Conservation (phyloP, 1,140 invertebrate species). For the Saccostrea echinata region DNA sequence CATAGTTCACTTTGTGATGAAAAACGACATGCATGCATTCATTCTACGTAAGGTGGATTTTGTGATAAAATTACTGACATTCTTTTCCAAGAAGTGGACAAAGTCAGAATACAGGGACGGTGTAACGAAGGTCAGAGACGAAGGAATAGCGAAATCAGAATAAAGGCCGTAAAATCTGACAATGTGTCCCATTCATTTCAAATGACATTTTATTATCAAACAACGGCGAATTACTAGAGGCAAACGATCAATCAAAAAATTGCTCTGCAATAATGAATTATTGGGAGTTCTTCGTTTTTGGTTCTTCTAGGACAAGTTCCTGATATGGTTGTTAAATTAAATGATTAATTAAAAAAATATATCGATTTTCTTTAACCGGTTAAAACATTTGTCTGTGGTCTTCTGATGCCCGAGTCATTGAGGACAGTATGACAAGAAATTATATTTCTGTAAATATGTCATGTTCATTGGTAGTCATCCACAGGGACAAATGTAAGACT, state of each 20-base stretch:
- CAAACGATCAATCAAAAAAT: slow-evolving; percentile 11
- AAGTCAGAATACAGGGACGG: neutral
- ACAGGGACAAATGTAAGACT: neutral
- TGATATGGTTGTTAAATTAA: slow-evolving; percentile 8
- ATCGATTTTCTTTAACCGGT: neutral
- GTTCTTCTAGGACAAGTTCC: neutral
- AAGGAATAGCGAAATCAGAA: neutral
- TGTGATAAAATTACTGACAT: neutral
- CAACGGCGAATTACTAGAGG: neutral
- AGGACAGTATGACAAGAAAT: slow-evolving; percentile 5
- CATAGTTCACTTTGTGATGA: neutral
- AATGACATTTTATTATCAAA: slow-evolving; percentile 36
- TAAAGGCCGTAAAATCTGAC: slow-evolving; percentile 15
- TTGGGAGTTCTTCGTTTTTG: slow-evolving; percentile 1
- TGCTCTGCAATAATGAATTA: slow-evolving; percentile 22
- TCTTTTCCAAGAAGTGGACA: neutral
- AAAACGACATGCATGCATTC: neutral
- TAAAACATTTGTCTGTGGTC: slow-evolving; percentile 1
- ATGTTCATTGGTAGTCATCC: neutral
- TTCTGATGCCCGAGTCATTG: neutral
- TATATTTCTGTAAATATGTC: neutral
- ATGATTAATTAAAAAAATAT: slow-evolving; percentile 4
- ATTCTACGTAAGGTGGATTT: neutral
- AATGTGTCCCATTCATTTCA: slow-evolving; percentile 34
- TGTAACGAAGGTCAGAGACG: neutral